These are phyloP conservation scores for Drosophila pseudotalamancana DNA, from an alignment of 2,888 invertebrate species.

Conservation along the genomic window DNA sequence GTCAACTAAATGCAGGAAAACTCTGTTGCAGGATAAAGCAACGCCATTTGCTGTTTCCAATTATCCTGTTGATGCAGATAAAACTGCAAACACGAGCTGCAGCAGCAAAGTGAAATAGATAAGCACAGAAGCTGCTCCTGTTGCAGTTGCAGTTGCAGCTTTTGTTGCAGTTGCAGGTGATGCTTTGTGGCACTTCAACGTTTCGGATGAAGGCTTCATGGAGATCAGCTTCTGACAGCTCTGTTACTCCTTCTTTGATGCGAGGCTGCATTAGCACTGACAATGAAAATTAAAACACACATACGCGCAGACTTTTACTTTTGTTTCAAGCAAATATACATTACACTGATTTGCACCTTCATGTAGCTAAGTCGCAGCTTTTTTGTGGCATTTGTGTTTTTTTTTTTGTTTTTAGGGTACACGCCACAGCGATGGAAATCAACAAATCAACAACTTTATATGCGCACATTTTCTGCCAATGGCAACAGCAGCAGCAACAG, in stretches of 20 bases:
- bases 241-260: slow-evolving; percentile 22
- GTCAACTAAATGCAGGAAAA: background rate
- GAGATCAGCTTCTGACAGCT: background rate
- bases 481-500: slow-evolving; percentile 8
- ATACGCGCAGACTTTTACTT: background rate
- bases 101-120: background rate
- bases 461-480: slow-evolving; percentile 56
- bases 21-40: slow-evolving; percentile 7
- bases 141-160: background rate
- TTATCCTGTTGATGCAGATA: slow-evolving; percentile 20
- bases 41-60: slow-evolving; percentile 7
- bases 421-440: slow-evolving; percentile 54
- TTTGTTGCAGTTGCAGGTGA: slow-evolving; percentile 21
- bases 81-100: slow-evolving; percentile 9
- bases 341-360: slow-evolving; percentile 1
- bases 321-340: background rate
- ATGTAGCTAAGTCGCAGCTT: slow-evolving; percentile 28
- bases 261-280: slow-evolving; percentile 38
- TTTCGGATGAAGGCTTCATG: background rate
- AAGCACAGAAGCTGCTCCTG: background rate
- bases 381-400: slow-evolving; percentile 22
- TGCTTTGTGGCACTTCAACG: slow-evolving; percentile 27
- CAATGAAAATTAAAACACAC: slow-evolving; percentile 48
- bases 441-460: slow-evolving; percentile 74
- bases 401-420: slow-evolving; percentile 4